phyloP scores from a whole-genome alignment of 2,888 invertebrate species.

The Drosophila flavopinicola region DNA sequence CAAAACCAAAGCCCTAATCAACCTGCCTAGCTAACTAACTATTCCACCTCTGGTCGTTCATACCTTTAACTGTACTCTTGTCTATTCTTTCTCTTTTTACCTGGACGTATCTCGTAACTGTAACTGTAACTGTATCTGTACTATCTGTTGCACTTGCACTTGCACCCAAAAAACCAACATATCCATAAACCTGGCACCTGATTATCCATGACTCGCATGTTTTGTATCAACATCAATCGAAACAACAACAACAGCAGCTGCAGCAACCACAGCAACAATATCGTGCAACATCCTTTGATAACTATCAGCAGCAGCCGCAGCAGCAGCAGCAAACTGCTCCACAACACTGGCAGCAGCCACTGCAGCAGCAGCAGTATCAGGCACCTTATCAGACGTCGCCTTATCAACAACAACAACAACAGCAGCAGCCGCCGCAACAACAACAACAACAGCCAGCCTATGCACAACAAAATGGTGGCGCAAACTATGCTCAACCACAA shows the following conservation, averaged over 20 bases:
- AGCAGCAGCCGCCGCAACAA: conserved; percentile 51
- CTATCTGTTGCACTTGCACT: conserved; percentile 50
- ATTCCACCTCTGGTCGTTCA: conserved; percentile 33
- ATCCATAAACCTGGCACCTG: conserved; percentile 50
- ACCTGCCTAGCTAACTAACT: conserved; percentile 17
- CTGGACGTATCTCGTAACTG: conserved; percentile 15
- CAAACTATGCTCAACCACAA: conserved; percentile 78
- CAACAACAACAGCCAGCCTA: conserved; percentile 72
- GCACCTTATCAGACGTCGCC: no score
- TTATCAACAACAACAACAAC: conserved; percentile 52
- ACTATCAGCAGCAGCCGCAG: conserved; percentile 60
- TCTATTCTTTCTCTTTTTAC: conserved; percentile 58
- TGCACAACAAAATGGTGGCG: conserved; percentile 79
- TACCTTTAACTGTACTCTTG: conserved; percentile 55
- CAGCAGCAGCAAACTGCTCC: conserved; percentile 49
- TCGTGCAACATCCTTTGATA: conserved; percentile 68
- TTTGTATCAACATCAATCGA: conserved; percentile 36
- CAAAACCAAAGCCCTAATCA: background rate
- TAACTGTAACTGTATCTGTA: conserved; percentile 45
- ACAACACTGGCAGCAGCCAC: conserved; percentile 53
- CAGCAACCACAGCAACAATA: conserved; percentile 71
- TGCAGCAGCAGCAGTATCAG: conserved; percentile 54
- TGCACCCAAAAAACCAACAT: conserved; percentile 31
- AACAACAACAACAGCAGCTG: conserved; percentile 33
- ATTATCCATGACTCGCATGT: conserved; percentile 54